Percentiles rank a stretch among this genome's conserved stretches.
phyloP scores from a whole-genome alignment of 2,888 invertebrate species.

The Eudasyphora cyanicolor region DNA sequence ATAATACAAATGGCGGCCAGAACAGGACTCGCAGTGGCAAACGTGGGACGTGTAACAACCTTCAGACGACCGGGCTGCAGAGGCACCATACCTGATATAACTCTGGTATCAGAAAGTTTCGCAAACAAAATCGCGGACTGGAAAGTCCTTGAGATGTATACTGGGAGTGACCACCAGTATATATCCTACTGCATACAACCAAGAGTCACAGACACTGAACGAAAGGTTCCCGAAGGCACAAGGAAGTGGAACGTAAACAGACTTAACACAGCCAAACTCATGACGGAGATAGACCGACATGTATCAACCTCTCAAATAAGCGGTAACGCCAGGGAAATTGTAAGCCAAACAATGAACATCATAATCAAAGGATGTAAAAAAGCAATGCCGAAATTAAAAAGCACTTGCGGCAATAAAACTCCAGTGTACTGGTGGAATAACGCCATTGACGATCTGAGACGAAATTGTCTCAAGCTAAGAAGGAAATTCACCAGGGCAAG shows the following conservation, averaged over 20 bases:
- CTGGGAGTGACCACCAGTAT: constrained; percentile 50
- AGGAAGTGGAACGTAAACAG: constrained; percentile 20
- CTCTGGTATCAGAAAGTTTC: constrained; percentile 20
- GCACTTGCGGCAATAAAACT: not conserved
- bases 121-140: constrained; percentile 31
- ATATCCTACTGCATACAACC: not conserved
- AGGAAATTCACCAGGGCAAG: no score
- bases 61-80: constrained; percentile 45
- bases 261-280: not conserved
- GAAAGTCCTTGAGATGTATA: no score
- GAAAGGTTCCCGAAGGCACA: not conserved
- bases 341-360: not conserved
- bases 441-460: not conserved
- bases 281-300: not conserved
- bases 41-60: constrained; percentile 29
- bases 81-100: constrained; percentile 52
- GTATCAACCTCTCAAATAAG: not conserved
- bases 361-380: no score
- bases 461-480: not conserved
- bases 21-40: constrained; percentile 41
- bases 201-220: not conserved
- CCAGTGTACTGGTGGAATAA: not conserved
- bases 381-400: not conserved
- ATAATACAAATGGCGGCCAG: constrained; percentile 56
- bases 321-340: not conserved